Base-by-base conservation (phyloP, 64 coral and sea anemone species). In the Cladopsammia gracilis region DNA sequence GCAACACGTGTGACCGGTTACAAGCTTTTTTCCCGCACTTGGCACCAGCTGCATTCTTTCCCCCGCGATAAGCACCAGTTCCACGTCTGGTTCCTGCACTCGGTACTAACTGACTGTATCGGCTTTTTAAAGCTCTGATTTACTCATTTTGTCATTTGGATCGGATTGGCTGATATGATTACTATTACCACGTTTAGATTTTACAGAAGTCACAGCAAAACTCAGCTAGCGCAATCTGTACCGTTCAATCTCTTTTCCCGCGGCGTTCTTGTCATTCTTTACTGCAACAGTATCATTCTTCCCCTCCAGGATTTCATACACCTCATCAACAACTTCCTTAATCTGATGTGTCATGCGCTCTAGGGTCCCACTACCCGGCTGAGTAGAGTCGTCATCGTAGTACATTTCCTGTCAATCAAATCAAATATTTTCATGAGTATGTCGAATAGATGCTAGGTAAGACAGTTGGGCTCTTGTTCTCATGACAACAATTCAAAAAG, bases 281-380 rank as follows among this genome's bases (percentile, higher is more conserved):
- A 57, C 72, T 12, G 70, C 53, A 34, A 34, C 34, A 47, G 71
- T 23, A 25, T 48, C 61, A 24, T 24, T 91, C 51, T 91, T 75
- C 18, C 16, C 59, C 9, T 67, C 52, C 19, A 93, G 45, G 11
- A 90, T 67, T 86, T 94, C 92, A 7, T 71, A 81, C 57, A 98
- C 93, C 25, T 98, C 83, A 71, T 98, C 96, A 54, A 98, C 88
- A 44, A 98, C 92, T 22, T 94, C 92, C 48, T 98, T 98, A 6
- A 98, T 98, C 82, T 98, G 96, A 48, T 94, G 92, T 13, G 96
- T 98, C 96, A 98, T 98, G 26, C 68, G 89, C 58, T 98, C 96
- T 45, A 98, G 87, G 4, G 78, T 82, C 23, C 96, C 96, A 10
- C 70, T 77, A n/a, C 86, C 92, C 3, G 80, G 83, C 65, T 73